Percentiles rank a stretch among this genome's conserved stretches.
These are phyloP conservation scores for Drosophila repletoides DNA, from an alignment of 1,140 invertebrate species.

Conservation along the genomic window DNA sequence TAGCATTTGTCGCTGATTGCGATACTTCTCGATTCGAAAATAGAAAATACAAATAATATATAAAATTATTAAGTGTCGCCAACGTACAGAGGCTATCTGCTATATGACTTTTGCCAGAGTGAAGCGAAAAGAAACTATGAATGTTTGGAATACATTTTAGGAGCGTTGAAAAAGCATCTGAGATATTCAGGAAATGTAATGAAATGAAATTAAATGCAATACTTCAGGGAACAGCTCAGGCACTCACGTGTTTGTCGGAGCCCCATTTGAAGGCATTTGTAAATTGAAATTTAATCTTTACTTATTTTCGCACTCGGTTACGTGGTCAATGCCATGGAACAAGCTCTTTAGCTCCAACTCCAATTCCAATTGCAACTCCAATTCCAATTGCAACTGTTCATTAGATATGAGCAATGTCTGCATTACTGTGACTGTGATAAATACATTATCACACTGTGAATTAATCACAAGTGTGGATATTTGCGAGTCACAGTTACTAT, in stretches of 20 bases:
- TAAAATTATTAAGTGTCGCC: slow-evolving; percentile 57
- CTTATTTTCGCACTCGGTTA: slow-evolving; percentile 75
- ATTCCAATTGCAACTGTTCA: slow-evolving; percentile 24
- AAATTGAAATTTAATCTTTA: slow-evolving; percentile 47
- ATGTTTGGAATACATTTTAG: too few relatives aligned
- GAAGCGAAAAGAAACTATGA: slow-evolving; percentile 13
- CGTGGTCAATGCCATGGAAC: slow-evolving; percentile 73
- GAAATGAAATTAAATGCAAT: too few relatives aligned
- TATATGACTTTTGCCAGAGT: slow-evolving; percentile 58
- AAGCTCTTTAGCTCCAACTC: not conserved
- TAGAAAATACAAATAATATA: slow-evolving; percentile 65
- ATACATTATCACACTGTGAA: too few relatives aligned
- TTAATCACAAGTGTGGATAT: too few relatives aligned
- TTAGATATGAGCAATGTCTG: too few relatives aligned
- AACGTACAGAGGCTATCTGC: slow-evolving; percentile 65
- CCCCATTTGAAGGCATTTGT: slow-evolving; percentile 60
- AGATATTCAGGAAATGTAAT: not conserved
- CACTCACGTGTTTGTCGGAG: slow-evolving; percentile 67
- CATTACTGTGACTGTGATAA: too few relatives aligned
- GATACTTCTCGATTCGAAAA: slow-evolving; percentile 54
- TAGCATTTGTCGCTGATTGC: slow-evolving; percentile 65
- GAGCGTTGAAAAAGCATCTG: too few relatives aligned
- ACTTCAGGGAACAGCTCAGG: too few relatives aligned
- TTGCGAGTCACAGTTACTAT: too few relatives aligned
- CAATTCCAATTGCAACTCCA: slow-evolving; percentile 5